These are phyloP conservation scores for Cephalophus harveyi DNA, from an alignment of 2,113 vertebrate species.

Conservation along the genomic window DNA sequence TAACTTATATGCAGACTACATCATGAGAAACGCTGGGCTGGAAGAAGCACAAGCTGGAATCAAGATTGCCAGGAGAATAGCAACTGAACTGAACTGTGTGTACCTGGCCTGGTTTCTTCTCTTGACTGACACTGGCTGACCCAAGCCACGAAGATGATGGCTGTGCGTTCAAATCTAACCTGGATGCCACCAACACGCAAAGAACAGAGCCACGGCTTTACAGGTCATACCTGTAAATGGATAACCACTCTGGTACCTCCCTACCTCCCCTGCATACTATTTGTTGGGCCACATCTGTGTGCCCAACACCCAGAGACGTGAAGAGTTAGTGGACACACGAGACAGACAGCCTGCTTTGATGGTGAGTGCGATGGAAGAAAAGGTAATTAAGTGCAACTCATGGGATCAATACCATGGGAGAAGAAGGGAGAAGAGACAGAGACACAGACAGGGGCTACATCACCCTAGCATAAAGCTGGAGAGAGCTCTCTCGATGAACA, in stretches of 20 bases:
- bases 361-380: not conserved
- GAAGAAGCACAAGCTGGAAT: too few species aligned
- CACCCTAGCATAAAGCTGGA: fast-evolving
- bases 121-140: not conserved
- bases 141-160: too few species aligned
- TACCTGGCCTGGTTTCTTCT: not conserved
- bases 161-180: not conserved
- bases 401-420: fast-evolving
- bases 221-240: not conserved
- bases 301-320: fast-evolving
- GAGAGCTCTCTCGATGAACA: not conserved
- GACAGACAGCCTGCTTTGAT: not conserved
- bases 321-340: fast-evolving
- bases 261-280: too few species aligned
- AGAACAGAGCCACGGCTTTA: not conserved
- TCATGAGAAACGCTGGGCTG: too few species aligned
- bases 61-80: too few species aligned
- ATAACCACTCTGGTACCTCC: too few species aligned
- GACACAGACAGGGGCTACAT: fast-evolving
- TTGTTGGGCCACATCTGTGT: fast-evolving
- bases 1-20: too few species aligned
- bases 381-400: too few species aligned
- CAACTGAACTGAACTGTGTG: fast-evolving
- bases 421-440: too few species aligned
- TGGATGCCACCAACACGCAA: fast-evolving